A percentile compares a stretch with the other conserved stretches of the same genome.
Evolutionary conservation across 2,113 vertebrate genomes (phyloP).

Genomic region (Misgurnus anguillicaudatus): DNA sequence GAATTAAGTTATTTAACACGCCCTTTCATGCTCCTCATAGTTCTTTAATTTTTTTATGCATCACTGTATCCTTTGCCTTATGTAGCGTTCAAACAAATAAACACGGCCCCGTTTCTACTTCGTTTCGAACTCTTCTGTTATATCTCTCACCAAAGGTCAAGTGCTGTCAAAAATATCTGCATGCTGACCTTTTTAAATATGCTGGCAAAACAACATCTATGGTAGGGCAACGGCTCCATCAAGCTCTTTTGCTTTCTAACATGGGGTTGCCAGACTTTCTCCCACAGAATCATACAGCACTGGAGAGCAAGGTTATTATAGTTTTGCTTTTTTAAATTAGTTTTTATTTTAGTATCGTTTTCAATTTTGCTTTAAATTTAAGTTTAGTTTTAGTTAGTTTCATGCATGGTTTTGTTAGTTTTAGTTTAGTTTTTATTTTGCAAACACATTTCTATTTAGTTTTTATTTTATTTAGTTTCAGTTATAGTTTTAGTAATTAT

Average conservation of each 20-base stretch:
- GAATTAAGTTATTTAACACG: not conserved
- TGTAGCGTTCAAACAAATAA: constrained; percentile 61
- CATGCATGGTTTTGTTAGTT: too few relatives aligned
- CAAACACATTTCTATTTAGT: too few relatives aligned
- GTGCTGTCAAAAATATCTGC: constrained; percentile 78
- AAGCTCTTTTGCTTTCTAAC: constrained; percentile 62
- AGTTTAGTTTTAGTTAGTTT: too few relatives aligned
- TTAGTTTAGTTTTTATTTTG: too few relatives aligned
- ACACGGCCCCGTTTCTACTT: constrained; percentile 56
- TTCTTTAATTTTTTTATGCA: not conserved
- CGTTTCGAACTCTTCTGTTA: constrained; percentile 65
- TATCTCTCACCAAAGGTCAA: constrained; percentile 73
- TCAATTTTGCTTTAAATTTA: too few relatives aligned
- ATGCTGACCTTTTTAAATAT: constrained; percentile 78
- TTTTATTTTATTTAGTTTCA: too few relatives aligned
- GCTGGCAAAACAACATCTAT: constrained; percentile 56
- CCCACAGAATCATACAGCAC: not conserved
- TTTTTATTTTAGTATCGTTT: too few relatives aligned
- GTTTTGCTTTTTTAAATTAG: too few relatives aligned
- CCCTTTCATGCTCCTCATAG: not conserved
- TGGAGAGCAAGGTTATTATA: too few relatives aligned
- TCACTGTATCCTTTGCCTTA: constrained; percentile 32
- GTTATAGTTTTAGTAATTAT: too few relatives aligned
- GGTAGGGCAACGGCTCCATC: constrained; percentile 39
- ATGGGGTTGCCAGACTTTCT: constrained; percentile 53